Evolutionary conservation across 2,888 invertebrate genomes (phyloP).

Genomic region (Limnephilus lunatus): DNA sequence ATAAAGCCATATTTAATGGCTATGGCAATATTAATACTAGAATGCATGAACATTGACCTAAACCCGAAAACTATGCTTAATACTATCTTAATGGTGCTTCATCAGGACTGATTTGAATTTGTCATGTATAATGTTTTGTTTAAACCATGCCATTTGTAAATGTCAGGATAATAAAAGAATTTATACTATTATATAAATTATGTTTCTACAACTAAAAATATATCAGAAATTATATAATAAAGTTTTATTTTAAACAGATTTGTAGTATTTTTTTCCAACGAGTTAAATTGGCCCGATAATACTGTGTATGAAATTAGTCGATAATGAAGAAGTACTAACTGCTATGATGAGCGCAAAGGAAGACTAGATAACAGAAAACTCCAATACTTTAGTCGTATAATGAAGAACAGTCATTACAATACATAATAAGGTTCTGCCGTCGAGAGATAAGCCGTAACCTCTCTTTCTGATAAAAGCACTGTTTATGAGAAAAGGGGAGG

Average conservation of each 20-base stretch:
- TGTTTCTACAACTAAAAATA: slow-evolving; percentile 45
- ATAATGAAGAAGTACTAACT: background rate
- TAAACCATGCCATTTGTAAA: slow-evolving; percentile 11
- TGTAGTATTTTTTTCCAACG: background rate
- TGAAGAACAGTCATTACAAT: background rate
- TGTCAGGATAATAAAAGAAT: slow-evolving; percentile 17
- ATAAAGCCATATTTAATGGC: background rate
- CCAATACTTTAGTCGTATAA: background rate
- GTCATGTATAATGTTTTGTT: slow-evolving; percentile 18
- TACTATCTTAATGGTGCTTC: slow-evolving; percentile 33
- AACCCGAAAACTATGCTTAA: slow-evolving; percentile 8
- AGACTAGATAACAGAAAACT: background rate
- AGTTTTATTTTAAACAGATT: slow-evolving; percentile 41
- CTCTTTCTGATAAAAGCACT: background rate
- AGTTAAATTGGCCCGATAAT: background rate
- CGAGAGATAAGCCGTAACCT: background rate
- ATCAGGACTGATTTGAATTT: slow-evolving; percentile 36
- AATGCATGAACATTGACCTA: background rate
- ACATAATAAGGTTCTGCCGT: background rate
- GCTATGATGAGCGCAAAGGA: background rate
- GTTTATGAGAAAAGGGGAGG: background rate
- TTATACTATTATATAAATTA: slow-evolving; percentile 43
- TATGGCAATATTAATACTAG: background rate
- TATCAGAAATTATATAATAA: slow-evolving; percentile 45
- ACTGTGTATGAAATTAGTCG: background rate